Conservation (phyloP, 2,113 vertebrate genomes). For the Prunella himalayana region DNA sequence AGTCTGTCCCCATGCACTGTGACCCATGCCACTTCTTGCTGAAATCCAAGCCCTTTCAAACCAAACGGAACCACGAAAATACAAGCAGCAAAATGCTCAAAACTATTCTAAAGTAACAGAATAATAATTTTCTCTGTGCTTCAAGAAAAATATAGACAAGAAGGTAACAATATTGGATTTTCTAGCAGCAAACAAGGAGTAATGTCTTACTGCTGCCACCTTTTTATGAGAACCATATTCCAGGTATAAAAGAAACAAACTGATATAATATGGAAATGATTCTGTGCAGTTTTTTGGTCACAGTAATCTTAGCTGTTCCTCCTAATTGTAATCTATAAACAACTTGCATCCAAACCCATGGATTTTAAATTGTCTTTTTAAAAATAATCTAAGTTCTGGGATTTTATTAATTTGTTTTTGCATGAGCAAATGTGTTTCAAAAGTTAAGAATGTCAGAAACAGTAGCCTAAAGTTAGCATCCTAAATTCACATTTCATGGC, state of each 20-base stretch:
- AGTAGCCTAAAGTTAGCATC: slow-evolving; percentile 56
- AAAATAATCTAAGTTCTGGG: not conserved
- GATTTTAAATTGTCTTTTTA: not conserved
- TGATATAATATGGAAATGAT: not conserved
- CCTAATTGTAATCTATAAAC: not conserved
- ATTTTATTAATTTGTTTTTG: not conserved
- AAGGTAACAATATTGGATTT: not conserved
- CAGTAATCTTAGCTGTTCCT: not conserved
- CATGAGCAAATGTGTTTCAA: not conserved
- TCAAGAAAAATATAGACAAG: not conserved
- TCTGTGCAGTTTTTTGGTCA: not conserved
- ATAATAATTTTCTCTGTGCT: not conserved
- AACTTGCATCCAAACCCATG: not conserved
- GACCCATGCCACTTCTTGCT: slow-evolving; percentile 31
- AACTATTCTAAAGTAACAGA: slow-evolving; percentile 21
- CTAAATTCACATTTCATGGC: slow-evolving; percentile 59
- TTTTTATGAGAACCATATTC: slow-evolving; percentile 28
- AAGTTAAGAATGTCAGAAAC: slow-evolving; percentile 47
- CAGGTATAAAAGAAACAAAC: slow-evolving; percentile 13
- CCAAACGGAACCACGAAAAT: not conserved
- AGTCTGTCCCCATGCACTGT: slow-evolving; percentile 44
- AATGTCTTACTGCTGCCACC: not conserved
- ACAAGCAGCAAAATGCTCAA: not conserved
- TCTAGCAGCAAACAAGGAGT: not conserved
- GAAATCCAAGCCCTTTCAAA: slow-evolving; percentile 24